Conservation (phyloP, 2,113 vertebrate species). For the Spea multiplicata region DNA sequence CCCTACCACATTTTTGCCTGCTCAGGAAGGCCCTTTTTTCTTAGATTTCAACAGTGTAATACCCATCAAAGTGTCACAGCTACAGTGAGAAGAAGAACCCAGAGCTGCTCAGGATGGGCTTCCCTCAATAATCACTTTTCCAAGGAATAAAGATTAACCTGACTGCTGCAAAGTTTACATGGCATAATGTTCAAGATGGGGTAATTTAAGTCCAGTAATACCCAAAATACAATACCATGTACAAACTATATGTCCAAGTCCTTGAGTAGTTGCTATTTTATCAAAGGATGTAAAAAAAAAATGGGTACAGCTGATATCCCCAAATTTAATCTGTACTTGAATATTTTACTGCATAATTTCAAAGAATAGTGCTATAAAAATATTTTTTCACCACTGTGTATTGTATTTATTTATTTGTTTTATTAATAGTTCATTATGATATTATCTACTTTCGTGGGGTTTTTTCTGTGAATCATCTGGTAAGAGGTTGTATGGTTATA, state of each 20-base stretch:
- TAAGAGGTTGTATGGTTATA: too few relatives aligned
- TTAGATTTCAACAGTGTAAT: constrained; percentile 83
- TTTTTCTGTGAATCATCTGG: too few relatives aligned
- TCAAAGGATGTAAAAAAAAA: not conserved
- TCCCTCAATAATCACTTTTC: not conserved
- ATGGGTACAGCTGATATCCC: constrained; percentile 10
- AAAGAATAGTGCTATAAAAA: constrained; percentile 26
- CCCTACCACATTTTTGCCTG: constrained; percentile 93
- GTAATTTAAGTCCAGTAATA: not conserved
- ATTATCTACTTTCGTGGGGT: too few relatives aligned
- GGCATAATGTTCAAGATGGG: constrained; percentile 13
- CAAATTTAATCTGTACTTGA: constrained; percentile 27
- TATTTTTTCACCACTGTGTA: constrained; percentile 23
- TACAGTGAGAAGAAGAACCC: constrained; percentile 73
- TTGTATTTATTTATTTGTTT: not conserved
- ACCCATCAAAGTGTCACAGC: constrained; percentile 82
- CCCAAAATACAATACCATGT: not conserved
- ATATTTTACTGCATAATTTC: constrained; percentile 26
- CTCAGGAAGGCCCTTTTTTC: constrained; percentile 97
- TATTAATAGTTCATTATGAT: too few relatives aligned
- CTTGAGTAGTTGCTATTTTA: not conserved
- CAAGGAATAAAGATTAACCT: constrained; percentile 32
- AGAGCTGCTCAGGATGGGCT: constrained; percentile 11
- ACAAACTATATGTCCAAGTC: not conserved
- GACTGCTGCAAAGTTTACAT: constrained; percentile 7